Evolutionary conservation across 2,113 vertebrate genomes (phyloP).

Genomic region (Heterotilapia buettikoferi): DNA sequence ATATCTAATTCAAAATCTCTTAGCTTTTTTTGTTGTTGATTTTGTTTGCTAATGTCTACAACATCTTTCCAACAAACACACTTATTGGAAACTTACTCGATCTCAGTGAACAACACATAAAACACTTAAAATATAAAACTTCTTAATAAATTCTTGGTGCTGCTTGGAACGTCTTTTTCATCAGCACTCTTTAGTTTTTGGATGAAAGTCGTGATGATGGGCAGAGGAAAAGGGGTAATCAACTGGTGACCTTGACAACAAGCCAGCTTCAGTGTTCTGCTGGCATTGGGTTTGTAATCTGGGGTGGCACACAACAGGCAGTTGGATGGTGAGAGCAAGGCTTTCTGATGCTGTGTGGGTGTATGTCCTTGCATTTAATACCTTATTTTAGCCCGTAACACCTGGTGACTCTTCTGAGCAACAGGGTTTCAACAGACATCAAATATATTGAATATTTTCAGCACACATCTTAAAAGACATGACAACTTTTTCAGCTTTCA

Average conservation of each 20-base stretch:
- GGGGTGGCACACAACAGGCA: conserved; percentile 13
- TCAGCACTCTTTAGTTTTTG: neutral
- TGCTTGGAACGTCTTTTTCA: neutral
- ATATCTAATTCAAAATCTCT: neutral
- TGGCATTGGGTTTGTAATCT: conserved; percentile 31
- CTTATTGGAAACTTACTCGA: neutral
- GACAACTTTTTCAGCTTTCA: neutral
- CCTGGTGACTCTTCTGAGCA: neutral
- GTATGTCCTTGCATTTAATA: neutral
- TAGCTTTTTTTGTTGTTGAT: neutral
- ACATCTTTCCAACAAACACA: neutral
- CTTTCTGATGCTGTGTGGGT: neutral
- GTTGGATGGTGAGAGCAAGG: neutral
- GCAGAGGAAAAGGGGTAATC: neutral
- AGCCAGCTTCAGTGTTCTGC: conserved; percentile 20
- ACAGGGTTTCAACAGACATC: neutral
- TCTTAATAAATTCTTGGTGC: neutral
- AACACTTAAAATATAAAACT: neutral
- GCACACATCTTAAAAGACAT: neutral
- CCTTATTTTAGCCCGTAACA: neutral
- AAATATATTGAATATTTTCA: neutral
- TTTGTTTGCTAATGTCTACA: neutral
- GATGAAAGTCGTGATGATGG: conserved; percentile 4
- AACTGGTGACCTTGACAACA: conserved; percentile 48
- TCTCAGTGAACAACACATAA: neutral